Percentiles rank a stretch among this genome's conserved stretches.
These are phyloP conservation scores for Raja brachyura DNA, from an alignment of 2,113 vertebrate species.

Conservation along the genomic window DNA sequence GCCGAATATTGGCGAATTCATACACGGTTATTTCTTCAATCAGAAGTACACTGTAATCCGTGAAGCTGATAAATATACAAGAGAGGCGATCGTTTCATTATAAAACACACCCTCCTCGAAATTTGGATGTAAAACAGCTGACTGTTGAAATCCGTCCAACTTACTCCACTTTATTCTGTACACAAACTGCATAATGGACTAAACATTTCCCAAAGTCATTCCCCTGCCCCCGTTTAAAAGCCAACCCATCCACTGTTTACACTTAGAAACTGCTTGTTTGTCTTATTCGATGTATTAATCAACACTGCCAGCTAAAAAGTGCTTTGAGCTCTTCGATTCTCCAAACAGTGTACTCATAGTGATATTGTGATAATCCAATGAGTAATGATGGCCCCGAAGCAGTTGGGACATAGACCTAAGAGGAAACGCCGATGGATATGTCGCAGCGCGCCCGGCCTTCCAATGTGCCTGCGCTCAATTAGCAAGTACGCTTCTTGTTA, in stretches of 20 bases:
- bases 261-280: constrained; percentile 1
- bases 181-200: background rate
- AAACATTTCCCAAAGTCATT: constrained; percentile 3
- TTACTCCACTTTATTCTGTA: background rate
- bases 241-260: background rate
- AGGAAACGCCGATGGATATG: constrained; percentile 47
- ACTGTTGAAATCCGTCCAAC: background rate
- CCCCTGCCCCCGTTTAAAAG: background rate
- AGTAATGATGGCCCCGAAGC: constrained; percentile 50
- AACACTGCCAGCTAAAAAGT: constrained; percentile 38
- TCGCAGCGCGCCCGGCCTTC: constrained; percentile 51
- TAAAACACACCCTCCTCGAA: background rate
- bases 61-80: background rate
- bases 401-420: constrained; percentile 45
- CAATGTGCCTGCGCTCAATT: background rate
- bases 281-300: background rate
- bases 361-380: constrained; percentile 47
- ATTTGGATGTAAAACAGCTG: background rate
- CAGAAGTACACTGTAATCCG: background rate
- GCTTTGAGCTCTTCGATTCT: constrained; percentile 45
- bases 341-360: background rate
- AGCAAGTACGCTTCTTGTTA: background rate
- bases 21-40: background rate
- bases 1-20: background rate
- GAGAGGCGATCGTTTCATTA: background rate